phyloP scores from a whole-genome alignment of 2,113 vertebrate species.

The Sylvilagus bachmani region DNA sequence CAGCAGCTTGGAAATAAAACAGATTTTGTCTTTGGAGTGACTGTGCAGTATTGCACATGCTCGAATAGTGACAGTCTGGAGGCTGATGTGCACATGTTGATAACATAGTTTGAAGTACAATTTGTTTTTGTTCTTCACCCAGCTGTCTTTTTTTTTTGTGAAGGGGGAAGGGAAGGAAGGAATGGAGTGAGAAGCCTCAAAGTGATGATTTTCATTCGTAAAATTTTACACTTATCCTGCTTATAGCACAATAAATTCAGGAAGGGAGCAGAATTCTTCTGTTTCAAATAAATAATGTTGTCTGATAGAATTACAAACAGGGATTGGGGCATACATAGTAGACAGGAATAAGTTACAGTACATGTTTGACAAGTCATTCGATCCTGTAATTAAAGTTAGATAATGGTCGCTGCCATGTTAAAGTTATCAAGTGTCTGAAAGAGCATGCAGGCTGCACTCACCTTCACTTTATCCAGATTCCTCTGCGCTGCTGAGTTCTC shows the following conservation, averaged over 20 bases:
- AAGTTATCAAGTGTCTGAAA: constrained; percentile 81
- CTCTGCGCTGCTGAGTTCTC: constrained; percentile 68
- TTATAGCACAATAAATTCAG: constrained; percentile 36
- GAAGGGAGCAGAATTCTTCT: constrained; percentile 38
- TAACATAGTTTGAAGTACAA: constrained; percentile 44
- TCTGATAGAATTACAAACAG: constrained; percentile 72
- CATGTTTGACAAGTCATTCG: constrained; percentile 85
- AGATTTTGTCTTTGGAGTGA: constrained; percentile 57
- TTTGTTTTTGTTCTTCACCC: constrained; percentile 45
- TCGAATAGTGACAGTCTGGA: not conserved
- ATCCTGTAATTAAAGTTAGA: constrained; percentile 87
- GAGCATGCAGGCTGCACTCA: constrained; percentile 58
- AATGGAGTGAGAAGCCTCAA: not conserved
- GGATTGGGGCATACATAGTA: constrained; percentile 74
- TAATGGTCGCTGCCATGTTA: constrained; percentile 78
- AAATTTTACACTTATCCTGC: not conserved
- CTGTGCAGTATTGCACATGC: not conserved
- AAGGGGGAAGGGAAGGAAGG: not conserved
- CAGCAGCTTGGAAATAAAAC: not conserved
- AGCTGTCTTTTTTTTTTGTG: constrained; percentile 61
- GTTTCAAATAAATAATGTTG: constrained; percentile 59
- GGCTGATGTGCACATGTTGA: constrained; percentile 60
- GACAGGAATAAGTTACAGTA: constrained; percentile 82
- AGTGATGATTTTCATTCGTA: constrained; percentile 34
- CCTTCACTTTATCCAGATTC: constrained; percentile 66